A percentile compares a stretch with the other conserved stretches of the same genome.
Evolutionary conservation across 2,888 invertebrate species (phyloP).

Genomic region (Quadriops clusia): DNA sequence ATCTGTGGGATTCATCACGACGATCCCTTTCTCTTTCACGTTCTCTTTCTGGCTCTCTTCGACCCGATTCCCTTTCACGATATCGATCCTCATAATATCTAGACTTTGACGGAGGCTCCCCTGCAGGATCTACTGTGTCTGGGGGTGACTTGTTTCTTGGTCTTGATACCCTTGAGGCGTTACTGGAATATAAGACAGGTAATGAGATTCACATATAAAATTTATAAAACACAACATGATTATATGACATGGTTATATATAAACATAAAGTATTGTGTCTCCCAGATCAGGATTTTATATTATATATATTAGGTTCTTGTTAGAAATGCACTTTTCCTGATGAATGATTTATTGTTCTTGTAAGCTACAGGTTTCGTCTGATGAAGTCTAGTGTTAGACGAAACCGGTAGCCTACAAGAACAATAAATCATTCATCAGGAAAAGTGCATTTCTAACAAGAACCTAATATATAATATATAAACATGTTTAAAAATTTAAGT

Average conservation of each 20-base stretch:
- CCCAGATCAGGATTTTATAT: too few relatives aligned
- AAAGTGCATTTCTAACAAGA: too few relatives aligned
- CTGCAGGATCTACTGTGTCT: conserved; percentile 40
- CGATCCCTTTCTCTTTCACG: conserved; percentile 53
- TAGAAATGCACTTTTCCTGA: too few relatives aligned
- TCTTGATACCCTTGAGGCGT: conserved; percentile 25
- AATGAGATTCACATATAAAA: conserved; percentile 8
- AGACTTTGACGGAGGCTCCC: conserved; percentile 41
- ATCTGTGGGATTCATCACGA: conserved; percentile 57
- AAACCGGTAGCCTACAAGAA: too few relatives aligned
- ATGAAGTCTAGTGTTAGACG: too few relatives aligned
- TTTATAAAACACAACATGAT: conserved; percentile 1
- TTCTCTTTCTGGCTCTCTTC: conserved; percentile 48
- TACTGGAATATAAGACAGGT: conserved; percentile 12
- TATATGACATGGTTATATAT: conserved; percentile 7
- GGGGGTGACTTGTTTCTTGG: conserved; percentile 52
- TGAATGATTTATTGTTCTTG: too few relatives aligned
- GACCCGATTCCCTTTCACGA: conserved; percentile 50
- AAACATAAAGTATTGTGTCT: too few relatives aligned
- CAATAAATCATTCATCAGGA: too few relatives aligned
- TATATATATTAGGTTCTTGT: too few relatives aligned
- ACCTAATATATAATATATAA: too few relatives aligned
- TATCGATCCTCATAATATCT: conserved; percentile 84
- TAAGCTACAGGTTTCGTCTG: too few relatives aligned
- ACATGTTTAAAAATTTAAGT: too few relatives aligned